Conservation (phyloP, 2,113 vertebrate genomes). For the Lycocorax pyrrhopterus region DNA sequence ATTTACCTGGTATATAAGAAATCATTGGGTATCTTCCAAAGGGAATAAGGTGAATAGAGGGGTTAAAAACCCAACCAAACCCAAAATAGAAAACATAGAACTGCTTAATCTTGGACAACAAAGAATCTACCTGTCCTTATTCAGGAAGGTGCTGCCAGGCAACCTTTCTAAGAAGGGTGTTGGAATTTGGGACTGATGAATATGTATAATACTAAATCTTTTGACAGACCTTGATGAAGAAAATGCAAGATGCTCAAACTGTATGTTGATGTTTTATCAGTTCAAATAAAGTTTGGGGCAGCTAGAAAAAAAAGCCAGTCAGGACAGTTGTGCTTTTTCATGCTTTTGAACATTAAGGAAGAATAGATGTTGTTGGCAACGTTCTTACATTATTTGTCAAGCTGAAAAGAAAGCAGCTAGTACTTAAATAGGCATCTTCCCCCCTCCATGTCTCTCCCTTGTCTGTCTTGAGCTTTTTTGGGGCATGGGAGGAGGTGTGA, state of each 20-base stretch:
- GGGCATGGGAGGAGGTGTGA: neutral
- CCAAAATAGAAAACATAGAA: neutral
- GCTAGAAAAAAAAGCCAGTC: neutral
- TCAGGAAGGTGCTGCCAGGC: neutral
- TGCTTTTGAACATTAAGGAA: neutral
- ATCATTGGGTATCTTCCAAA: neutral
- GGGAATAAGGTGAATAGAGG: neutral
- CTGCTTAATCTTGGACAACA: neutral
- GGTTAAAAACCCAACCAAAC: neutral
- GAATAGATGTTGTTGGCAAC: neutral
- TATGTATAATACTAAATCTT: neutral
- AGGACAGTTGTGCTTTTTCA: neutral
- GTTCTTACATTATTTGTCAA: neutral
- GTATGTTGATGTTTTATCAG: neutral
- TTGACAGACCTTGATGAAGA: neutral
- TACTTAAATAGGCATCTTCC: neutral
- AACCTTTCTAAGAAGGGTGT: neutral
- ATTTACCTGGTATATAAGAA: neutral
- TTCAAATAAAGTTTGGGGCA: neutral
- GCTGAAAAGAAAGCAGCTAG: neutral
- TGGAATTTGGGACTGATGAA: neutral
- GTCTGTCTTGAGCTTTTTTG: neutral
- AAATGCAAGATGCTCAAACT: neutral
- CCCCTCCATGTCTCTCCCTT: neutral
- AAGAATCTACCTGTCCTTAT: neutral